Conservation (phyloP, 2,797 vertebrate genomes). For the Sphenopsis melanotis region DNA sequence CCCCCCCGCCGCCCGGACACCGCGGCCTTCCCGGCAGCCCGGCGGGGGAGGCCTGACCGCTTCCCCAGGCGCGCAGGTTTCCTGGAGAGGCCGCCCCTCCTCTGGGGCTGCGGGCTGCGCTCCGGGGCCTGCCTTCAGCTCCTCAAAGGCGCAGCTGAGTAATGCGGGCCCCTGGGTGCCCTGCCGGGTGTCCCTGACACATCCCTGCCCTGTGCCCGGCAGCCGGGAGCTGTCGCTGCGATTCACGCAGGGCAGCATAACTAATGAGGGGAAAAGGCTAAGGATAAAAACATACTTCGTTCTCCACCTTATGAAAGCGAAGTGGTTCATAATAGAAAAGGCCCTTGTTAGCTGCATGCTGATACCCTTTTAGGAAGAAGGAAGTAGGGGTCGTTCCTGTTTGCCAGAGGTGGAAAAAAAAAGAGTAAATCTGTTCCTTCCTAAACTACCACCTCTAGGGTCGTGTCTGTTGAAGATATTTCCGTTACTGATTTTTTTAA, state of each 20-base stretch:
- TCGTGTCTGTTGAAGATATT: not conserved
- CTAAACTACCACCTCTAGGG: not conserved
- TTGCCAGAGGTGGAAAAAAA: not conserved
- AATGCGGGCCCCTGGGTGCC: not conserved
- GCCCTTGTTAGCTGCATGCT: not conserved
- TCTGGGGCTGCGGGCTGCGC: not conserved
- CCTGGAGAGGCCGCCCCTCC: not conserved
- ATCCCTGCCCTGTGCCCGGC: not conserved
- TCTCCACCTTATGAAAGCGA: not conserved
- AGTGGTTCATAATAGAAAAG: not conserved
- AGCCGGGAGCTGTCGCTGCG: not conserved
- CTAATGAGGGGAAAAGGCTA: not conserved
- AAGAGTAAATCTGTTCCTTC: not conserved
- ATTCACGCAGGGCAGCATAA: not conserved
- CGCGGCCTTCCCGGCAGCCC: not conserved
- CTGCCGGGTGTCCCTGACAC: not conserved
- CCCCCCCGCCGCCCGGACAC: not conserved
- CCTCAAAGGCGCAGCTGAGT: not conserved
- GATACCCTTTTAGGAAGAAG: not conserved
- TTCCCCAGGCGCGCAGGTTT: not conserved
- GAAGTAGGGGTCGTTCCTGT: not conserved
- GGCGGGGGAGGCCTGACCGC: not conserved
- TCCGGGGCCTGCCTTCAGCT: not conserved
- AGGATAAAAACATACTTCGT: not conserved
- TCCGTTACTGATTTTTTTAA: not conserved